Evolutionary conservation across 2,888 invertebrate species (phyloP).

Genomic region (Liodrosophila aerea): DNA sequence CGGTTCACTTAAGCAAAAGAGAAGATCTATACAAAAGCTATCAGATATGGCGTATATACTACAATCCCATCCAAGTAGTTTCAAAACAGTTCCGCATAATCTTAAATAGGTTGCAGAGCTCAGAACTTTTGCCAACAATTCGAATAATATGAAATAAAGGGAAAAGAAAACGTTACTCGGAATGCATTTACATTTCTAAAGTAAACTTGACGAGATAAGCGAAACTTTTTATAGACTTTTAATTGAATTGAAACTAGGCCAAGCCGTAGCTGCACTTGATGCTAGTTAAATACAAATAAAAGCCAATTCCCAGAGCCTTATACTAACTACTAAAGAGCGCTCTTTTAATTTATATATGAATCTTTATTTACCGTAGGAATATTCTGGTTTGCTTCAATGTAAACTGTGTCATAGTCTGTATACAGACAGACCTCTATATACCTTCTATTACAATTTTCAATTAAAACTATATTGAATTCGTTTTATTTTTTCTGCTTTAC

Average conservation of each 20-base stretch:
- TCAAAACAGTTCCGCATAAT: slow-evolving; percentile 8
- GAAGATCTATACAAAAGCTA: neutral
- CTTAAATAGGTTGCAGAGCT: slow-evolving; percentile 8
- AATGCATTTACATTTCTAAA: neutral
- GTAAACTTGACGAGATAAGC: slow-evolving; percentile 13
- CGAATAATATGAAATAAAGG: neutral
- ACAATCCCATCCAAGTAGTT: neutral
- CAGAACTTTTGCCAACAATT: slow-evolving; percentile 13
- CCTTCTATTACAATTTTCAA: neutral
- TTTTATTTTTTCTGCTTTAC: neutral
- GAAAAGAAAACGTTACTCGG: neutral
- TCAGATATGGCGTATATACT: slow-evolving; percentile 2
- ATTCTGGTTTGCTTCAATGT: no score
- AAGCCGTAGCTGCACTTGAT: no score
- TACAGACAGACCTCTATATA: no score
- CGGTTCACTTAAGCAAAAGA: slow-evolving; percentile 2
- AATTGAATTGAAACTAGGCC: neutral
- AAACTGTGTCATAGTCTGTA: no score
- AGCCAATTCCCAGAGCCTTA: no score
- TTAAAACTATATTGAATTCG: neutral
- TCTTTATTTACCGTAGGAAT: no score
- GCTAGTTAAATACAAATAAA: no score
- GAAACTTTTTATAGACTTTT: slow-evolving; percentile 8
- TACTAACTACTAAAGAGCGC: no score
- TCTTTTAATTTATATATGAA: no score